Percentiles rank a stretch among this genome's conserved stretches.
phyloP scores from a whole-genome alignment of 2,888 invertebrate genomes.

The Crepidodera aurea region DNA sequence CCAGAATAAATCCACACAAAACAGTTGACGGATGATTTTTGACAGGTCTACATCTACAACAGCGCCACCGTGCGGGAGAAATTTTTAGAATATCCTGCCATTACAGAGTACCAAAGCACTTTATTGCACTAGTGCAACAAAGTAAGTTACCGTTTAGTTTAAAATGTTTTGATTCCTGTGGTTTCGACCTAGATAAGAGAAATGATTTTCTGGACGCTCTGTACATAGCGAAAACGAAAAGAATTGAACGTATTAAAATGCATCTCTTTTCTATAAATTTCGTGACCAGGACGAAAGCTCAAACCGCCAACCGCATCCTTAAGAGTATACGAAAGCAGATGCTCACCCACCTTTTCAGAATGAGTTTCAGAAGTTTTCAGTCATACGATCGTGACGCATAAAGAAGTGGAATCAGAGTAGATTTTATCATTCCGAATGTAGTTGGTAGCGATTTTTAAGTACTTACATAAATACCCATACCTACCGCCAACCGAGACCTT shows the following conservation, averaged over 20 bases:
- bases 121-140: too few species aligned
- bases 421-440: slow-evolving; percentile 43
- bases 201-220: too few species aligned
- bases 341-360: not conserved
- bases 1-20: too few species aligned
- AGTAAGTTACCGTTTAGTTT: too few species aligned
- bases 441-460: slow-evolving; percentile 43
- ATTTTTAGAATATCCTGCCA: too few species aligned
- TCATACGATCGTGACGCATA: slow-evolving; percentile 43
- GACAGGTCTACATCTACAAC: too few species aligned
- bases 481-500: slow-evolving; percentile 30
- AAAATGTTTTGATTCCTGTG: too few species aligned
- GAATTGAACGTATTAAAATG: not conserved
- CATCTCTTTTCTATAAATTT: not conserved
- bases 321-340: not conserved
- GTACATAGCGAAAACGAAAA: too few species aligned
- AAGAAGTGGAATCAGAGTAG: slow-evolving; percentile 44
- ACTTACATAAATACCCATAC: slow-evolving; percentile 37
- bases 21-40: too few species aligned
- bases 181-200: too few species aligned
- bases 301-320: not conserved
- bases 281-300: slow-evolving; percentile 2
- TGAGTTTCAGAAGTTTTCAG: slow-evolving; percentile 25
- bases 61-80: too few species aligned
- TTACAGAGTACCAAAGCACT: too few species aligned